phyloP scores from a whole-genome alignment of 2,888 invertebrate genomes.

The Leptopilina myrica region DNA sequence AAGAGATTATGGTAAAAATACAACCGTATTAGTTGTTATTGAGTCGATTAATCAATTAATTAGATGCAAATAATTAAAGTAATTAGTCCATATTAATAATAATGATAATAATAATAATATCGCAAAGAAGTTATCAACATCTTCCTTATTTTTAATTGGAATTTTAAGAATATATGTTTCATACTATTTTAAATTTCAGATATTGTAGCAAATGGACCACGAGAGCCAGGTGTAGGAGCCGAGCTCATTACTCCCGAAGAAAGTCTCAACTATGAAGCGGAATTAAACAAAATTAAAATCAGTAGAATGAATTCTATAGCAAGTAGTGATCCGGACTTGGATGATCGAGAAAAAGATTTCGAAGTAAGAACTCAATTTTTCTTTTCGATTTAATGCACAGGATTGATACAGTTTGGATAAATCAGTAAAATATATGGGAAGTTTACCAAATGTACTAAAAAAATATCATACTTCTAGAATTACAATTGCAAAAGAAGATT shows the following conservation, averaged over 20 bases:
- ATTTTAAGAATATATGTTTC: not conserved
- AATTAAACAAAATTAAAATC: constrained; percentile 64
- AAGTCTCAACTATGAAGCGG: constrained; percentile 65
- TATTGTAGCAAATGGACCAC: constrained; percentile 77
- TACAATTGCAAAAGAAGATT: too few species aligned
- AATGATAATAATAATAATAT: too few species aligned
- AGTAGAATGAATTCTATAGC: constrained; percentile 67
- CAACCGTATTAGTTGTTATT: too few species aligned
- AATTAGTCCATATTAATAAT: too few species aligned
- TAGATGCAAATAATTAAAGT: too few species aligned
- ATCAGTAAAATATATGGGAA: too few species aligned
- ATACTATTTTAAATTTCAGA: constrained; percentile 55
- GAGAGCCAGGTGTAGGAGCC: constrained; percentile 83
- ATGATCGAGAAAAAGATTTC: constrained; percentile 66
- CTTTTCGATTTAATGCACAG: not conserved
- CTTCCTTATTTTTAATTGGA: not conserved
- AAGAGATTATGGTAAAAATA: constrained; percentile 78
- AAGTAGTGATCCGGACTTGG: constrained; percentile 64
- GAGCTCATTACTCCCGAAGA: constrained; percentile 77
- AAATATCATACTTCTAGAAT: too few species aligned
- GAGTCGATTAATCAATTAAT: too few species aligned
- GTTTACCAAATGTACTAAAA: too few species aligned
- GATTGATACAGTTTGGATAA: too few species aligned
- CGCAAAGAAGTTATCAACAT: too few species aligned
- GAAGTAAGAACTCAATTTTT: constrained; percentile 62